Conservation (phyloP, 2,797 vertebrate genomes). For the Petrocephalus schoutedeni region DNA sequence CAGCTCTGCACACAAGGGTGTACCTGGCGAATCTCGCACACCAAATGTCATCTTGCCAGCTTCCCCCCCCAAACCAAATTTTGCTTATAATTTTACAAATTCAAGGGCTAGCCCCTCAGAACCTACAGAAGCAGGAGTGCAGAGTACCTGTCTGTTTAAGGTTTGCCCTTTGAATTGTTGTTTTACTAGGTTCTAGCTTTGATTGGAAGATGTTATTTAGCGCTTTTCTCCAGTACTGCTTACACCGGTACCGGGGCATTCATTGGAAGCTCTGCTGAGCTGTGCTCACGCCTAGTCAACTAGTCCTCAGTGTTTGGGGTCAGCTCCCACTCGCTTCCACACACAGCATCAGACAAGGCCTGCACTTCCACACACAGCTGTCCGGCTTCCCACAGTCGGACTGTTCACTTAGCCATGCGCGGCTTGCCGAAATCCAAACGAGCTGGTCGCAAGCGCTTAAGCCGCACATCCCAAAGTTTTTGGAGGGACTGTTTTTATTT, state of each 20-base stretch:
- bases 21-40: not conserved
- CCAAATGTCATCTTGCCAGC: not conserved
- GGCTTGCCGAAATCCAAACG: not conserved
- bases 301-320: not conserved
- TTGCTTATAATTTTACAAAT: not conserved
- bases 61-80: not conserved
- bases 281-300: not conserved
- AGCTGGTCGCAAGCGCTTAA: not conserved
- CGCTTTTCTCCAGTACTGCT: not conserved
- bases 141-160: not conserved
- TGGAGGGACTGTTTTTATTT: not conserved
- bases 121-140: not conserved
- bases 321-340: not conserved
- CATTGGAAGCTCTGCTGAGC: not conserved
- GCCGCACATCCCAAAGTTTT: not conserved
- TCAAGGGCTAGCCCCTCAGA: not conserved
- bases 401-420: not conserved
- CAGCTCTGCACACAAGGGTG: not conserved
- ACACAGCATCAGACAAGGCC: not conserved
- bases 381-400: not conserved
- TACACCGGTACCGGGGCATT: not conserved
- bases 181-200: not conserved
- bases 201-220: not conserved
- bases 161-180: not conserved
- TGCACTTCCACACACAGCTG: not conserved